phyloP scores from a whole-genome alignment of 92 coral and sea anemone species.

The Hydrozoanthus gracilis region DNA sequence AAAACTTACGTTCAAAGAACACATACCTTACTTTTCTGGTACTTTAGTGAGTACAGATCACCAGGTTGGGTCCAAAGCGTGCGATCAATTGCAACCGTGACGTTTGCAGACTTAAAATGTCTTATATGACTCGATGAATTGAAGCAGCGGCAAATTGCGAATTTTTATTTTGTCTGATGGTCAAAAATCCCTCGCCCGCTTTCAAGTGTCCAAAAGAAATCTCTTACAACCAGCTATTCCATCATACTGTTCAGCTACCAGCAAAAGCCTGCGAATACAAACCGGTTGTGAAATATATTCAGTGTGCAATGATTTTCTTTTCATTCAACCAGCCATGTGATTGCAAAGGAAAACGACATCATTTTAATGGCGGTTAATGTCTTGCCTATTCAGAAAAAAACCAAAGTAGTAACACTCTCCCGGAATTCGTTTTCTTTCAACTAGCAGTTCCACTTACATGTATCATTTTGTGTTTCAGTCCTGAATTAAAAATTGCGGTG shows the following conservation, averaged over 20 bases:
- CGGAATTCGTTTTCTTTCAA: conserved; percentile 33
- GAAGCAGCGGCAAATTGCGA: conserved; percentile 80
- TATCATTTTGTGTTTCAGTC: conserved; percentile 61
- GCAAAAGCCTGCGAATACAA: conserved; percentile 35
- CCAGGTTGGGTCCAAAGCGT: conserved; percentile 20
- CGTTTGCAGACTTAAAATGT: conserved; percentile 25
- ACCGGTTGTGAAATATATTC: conserved; percentile 49
- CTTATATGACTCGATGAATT: conserved; percentile 41
- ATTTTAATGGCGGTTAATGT: conserved; percentile 92
- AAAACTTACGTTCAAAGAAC: background rate
- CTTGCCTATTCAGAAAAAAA: conserved; percentile 66
- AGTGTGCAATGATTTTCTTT: conserved; percentile 68
- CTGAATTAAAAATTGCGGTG: conserved; percentile 61
- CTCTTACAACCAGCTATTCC: conserved; percentile 23
- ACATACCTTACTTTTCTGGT: conserved; percentile 46
- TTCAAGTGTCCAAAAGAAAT: conserved; percentile 35
- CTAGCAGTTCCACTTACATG: conserved; percentile 39
- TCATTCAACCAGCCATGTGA: conserved; percentile 86
- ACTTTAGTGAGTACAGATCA: conserved; percentile 30
- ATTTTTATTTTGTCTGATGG: conserved; percentile 81
- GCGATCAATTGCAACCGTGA: conserved; percentile 45
- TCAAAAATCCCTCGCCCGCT: conserved; percentile 42
- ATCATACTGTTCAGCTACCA: conserved; percentile 29
- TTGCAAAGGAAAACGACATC: conserved; percentile 93
- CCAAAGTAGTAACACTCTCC: conserved; percentile 28